phyloP scores from a whole-genome alignment of 2,888 invertebrate species.

The Drosophila trichaetosa region DNA sequence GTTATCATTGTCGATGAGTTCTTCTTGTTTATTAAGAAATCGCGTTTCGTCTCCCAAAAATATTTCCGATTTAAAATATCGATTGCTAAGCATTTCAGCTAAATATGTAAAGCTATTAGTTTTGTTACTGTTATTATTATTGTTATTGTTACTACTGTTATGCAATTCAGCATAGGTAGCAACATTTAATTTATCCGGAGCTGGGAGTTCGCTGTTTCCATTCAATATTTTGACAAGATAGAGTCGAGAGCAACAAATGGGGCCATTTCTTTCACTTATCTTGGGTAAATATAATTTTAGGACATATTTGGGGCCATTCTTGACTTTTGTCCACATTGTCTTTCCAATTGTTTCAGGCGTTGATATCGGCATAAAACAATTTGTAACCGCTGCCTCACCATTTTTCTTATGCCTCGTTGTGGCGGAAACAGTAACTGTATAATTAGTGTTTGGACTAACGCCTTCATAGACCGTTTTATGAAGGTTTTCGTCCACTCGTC shows the following conservation, averaged over 20 bases:
- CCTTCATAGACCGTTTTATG: constrained; percentile 87
- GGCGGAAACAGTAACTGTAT: constrained; percentile 91
- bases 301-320: constrained; percentile 88
- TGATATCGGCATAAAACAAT: constrained; percentile 90
- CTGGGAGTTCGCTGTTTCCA: constrained; percentile 87
- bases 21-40: constrained; percentile 72
- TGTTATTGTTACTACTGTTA: constrained; percentile 86
- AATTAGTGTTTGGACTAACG: constrained; percentile 93
- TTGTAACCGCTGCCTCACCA: constrained; percentile 88
- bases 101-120: constrained; percentile 90
- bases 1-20: constrained; percentile 72
- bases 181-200: constrained; percentile 89
- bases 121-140: constrained; percentile 87
- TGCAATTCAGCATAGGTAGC: constrained; percentile 91
- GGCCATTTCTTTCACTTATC: constrained; percentile 93
- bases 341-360: constrained; percentile 87
- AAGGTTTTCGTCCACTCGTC: constrained; percentile 86
- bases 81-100: constrained; percentile 93
- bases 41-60: constrained; percentile 90
- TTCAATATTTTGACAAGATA: constrained; percentile 90
- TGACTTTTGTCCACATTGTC: constrained; percentile 87
- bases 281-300: constrained; percentile 91
- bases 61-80: constrained; percentile 88
- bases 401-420: constrained; percentile 91
- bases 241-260: constrained; percentile 94